phyloP scores from a whole-genome alignment of 1,140 invertebrate genomes.

The Pemphigus obesinymphae region DNA sequence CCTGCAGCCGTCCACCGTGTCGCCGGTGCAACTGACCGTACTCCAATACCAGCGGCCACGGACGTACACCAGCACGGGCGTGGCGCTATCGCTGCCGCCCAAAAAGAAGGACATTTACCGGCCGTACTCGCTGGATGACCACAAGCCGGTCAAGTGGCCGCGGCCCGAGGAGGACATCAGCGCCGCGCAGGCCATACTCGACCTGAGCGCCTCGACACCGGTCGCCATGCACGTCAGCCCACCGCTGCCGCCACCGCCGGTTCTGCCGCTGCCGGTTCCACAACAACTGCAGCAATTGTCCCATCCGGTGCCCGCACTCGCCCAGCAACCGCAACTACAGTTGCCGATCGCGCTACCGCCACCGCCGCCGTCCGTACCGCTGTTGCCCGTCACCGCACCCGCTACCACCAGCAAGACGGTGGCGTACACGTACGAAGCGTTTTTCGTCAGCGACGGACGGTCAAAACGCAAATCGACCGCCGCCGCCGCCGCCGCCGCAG shows the following conservation, averaged over 20 bases:
- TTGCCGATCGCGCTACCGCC: not conserved
- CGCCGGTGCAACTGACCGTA: slow-evolving; percentile 42
- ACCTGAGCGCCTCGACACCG: slow-evolving; percentile 77
- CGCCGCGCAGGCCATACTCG: slow-evolving; percentile 79
- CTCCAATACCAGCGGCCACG: slow-evolving; percentile 33
- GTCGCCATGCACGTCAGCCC: slow-evolving; percentile 51
- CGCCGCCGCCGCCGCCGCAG: slow-evolving; percentile 70
- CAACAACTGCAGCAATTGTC: slow-evolving; percentile 61
- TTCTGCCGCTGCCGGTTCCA: slow-evolving; percentile 54
- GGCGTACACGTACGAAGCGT: slow-evolving; percentile 63
- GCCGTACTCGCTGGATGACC: slow-evolving; percentile 73
- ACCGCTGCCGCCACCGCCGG: slow-evolving; percentile 62
- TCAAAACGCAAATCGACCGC: slow-evolving; percentile 59
- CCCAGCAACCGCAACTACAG: slow-evolving; percentile 61
- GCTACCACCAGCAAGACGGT: slow-evolving; percentile 67
- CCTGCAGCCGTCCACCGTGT: slow-evolving; percentile 56
- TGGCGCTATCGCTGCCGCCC: slow-evolving; percentile 71
- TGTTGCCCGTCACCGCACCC: not conserved
- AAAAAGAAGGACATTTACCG: slow-evolving; percentile 85
- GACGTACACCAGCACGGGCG: slow-evolving; percentile 70
- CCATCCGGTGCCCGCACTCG: slow-evolving; percentile 79
- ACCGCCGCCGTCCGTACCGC: not conserved
- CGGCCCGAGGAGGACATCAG: slow-evolving; percentile 59
- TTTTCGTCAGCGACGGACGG: slow-evolving; percentile 89
- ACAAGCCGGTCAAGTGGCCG: slow-evolving; percentile 50